Evolutionary conservation across 2,113 vertebrate genomes (phyloP), one percentile per base, ranked within the genome.

Genomic region (Hypomesus transpacificus): DNA sequence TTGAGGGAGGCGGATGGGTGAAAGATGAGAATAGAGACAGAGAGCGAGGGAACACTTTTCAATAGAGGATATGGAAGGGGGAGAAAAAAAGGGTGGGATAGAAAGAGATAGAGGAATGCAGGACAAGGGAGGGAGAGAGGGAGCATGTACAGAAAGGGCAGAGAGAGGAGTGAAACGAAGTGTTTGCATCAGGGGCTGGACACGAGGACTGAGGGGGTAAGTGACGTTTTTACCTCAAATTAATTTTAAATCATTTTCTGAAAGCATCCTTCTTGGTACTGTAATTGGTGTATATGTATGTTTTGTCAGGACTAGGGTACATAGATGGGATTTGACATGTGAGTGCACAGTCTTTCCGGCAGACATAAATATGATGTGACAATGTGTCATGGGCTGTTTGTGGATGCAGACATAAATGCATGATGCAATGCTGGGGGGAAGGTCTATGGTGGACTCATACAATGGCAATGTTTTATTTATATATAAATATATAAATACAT

Each of bases 371-470:
- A 63, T 70, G 69, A 80, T 85, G 80, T 89, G 85, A 90, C 87
- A 84, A 82, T 79, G 85, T 86, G 86, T 87, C 86, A 87, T 84
- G 59, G 79, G 75, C 75, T 89, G 82, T 88, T 89, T 83, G 85
- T 87, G 68, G 68, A 80, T 73, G 81, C 65, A 62, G 80, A 86
- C 80, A 82, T 71, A 52, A 66, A 72, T 68, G 85, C 84, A 84
- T 83, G 85, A 87, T 85, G 85, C 80, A 84, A 26, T 31, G 22
- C 28, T 63, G 21, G 59, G 59, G 22, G 24, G 21, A 24, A 61
- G 39, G 39, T 24, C 22, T 59, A 59, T 9, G 4, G 57, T 20
- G 14, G 24, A 4, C 59, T 61, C 16, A 14, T 24, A 61, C 26
- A 24, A 16, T n/a, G 53, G 3, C 18, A 60, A 24, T 50, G 69